A percentile compares a stretch with the other conserved stretches of the same genome.
phyloP scores from a whole-genome alignment of 2,113 vertebrate genomes.

The Azemiops feae region DNA sequence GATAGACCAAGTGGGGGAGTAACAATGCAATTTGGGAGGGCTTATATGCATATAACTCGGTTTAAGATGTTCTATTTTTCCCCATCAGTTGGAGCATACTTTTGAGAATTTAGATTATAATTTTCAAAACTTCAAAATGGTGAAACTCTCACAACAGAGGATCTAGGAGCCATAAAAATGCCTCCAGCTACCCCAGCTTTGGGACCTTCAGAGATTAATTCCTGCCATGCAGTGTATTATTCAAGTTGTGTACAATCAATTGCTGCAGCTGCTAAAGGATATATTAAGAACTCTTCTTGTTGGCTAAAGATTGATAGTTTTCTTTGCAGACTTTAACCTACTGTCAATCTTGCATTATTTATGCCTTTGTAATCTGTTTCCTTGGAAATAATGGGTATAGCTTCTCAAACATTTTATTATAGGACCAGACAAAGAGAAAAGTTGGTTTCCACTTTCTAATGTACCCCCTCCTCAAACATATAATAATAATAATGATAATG shows the following conservation, averaged over 20 bases:
- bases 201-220: background rate
- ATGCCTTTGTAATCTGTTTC: conserved; percentile 53
- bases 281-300: background rate
- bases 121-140: background rate
- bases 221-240: background rate
- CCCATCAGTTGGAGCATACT: background rate
- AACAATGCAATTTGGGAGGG: background rate
- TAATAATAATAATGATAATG: too few species aligned
- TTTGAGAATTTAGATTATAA: background rate
- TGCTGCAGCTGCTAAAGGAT: background rate
- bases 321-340: conserved; percentile 35
- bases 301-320: accelerated
- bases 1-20: background rate
- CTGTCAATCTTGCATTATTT: conserved; percentile 52
- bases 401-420: conserved; percentile 52
- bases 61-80: background rate
- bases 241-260: background rate
- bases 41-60: background rate
- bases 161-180: background rate
- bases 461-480: background rate
- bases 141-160: background rate
- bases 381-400: conserved; percentile 62
- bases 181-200: background rate
- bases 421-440: conserved; percentile 26
- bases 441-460: conserved; percentile 38